Conservation (phyloP, 2,797 vertebrate species). For the Siniperca scherzeri region DNA sequence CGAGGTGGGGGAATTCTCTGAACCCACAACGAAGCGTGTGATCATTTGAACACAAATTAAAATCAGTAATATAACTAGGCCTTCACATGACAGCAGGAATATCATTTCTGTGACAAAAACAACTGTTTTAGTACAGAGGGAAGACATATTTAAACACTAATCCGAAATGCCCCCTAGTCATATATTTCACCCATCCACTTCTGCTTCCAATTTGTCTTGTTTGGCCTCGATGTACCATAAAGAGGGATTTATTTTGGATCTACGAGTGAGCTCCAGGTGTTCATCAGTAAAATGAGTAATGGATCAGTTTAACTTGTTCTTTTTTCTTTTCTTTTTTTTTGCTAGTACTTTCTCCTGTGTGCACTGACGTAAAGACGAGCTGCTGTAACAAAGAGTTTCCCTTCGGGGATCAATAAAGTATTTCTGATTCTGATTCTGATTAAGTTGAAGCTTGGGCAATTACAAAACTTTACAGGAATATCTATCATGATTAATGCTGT, state of each 20-base stretch:
- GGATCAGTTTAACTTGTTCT: not conserved
- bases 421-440: too few relatives aligned
- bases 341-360: too few relatives aligned
- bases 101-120: not conserved
- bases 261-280: not conserved
- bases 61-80: not conserved
- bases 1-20: not conserved
- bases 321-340: too few relatives aligned
- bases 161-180: not conserved
- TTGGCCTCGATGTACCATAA: not conserved
- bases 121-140: not conserved
- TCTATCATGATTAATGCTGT: not conserved
- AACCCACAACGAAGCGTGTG: not conserved
- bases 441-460: not conserved
- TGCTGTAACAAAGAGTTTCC: too few relatives aligned
- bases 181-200: not conserved
- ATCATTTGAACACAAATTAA: constrained; percentile 13
- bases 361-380: too few relatives aligned
- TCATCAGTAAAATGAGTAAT: not conserved
- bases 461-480: not conserved
- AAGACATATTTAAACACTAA: not conserved
- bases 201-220: not conserved
- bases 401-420: too few relatives aligned
- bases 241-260: not conserved
- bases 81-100: not conserved